A percentile compares a stretch with the other conserved stretches of the same genome.
These are phyloP conservation scores for Centropristis striata DNA, from an alignment of 2,113 vertebrate species.

Conservation along the genomic window DNA sequence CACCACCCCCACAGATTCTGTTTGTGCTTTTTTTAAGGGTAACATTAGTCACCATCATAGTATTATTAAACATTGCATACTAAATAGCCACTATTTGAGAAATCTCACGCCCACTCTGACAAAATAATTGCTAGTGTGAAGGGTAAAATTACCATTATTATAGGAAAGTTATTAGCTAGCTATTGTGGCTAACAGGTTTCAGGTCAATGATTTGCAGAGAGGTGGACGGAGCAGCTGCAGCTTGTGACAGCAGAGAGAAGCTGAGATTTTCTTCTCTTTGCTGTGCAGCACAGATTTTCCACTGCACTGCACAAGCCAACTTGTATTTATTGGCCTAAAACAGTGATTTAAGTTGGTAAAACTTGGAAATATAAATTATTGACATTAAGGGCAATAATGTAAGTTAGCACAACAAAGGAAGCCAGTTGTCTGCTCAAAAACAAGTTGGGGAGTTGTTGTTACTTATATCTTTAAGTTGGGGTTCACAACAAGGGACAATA, in stretches of 20 bases:
- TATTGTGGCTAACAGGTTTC: constrained; percentile 28
- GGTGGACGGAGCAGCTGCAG: neutral
- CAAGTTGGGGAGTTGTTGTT: no score
- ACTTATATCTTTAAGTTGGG: no score
- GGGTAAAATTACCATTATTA: constrained; percentile 45
- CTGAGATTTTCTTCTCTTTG: neutral
- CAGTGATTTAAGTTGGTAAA: no score
- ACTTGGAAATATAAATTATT: no score
- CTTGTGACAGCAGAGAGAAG: neutral
- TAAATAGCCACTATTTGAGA: constrained; percentile 29
- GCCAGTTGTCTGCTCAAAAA: no score
- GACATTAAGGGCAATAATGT: no score
- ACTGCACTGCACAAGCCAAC: no score
- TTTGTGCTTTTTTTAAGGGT: neutral
- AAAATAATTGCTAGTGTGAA: constrained; percentile 30
- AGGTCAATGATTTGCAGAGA: constrained; percentile 12
- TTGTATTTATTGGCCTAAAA: no score
- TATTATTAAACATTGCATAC: constrained; percentile 32
- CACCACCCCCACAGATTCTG: neutral
- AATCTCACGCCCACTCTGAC: constrained; percentile 18
- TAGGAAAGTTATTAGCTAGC: constrained; percentile 23
- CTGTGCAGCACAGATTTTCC: neutral
- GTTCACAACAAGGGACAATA: no score
- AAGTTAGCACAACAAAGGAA: no score
- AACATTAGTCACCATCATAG: constrained; percentile 15